Evolutionary conservation across 2,113 vertebrate species (phyloP).

Genomic region (Rostratula benghalensis): DNA sequence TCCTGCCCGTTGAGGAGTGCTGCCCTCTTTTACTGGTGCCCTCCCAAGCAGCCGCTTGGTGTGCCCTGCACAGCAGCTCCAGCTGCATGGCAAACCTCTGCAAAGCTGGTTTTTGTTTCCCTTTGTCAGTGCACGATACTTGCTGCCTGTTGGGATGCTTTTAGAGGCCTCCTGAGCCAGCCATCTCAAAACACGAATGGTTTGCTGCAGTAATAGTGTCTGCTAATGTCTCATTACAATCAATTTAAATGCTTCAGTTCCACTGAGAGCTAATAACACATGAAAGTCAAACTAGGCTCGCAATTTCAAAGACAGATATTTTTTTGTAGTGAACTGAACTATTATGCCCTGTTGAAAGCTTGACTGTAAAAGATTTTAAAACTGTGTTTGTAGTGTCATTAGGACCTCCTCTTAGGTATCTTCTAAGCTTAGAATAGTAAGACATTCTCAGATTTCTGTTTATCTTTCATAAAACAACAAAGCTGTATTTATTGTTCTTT

Average conservation of each 20-base stretch:
- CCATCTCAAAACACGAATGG: slow-evolving; percentile 1
- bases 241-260: slow-evolving; percentile 56
- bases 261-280: slow-evolving; percentile 50
- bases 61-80: neutral
- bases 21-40: neutral
- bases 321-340: slow-evolving; percentile 24
- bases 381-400: neutral
- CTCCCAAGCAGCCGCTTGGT: neutral
- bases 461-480: neutral
- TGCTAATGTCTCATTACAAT: slow-evolving; percentile 60
- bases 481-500: neutral
- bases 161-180: slow-evolving; percentile 35
- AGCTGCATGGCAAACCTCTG: neutral
- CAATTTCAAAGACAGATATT: slow-evolving; percentile 34
- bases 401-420: neutral
- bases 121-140: neutral
- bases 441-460: neutral
- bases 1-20: neutral
- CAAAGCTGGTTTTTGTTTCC: neutral
- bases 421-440: neutral
- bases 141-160: slow-evolving; percentile 1
- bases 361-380: neutral
- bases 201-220: slow-evolving; percentile 28
- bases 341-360: neutral
- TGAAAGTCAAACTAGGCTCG: slow-evolving; percentile 39